Percentiles rank a stretch among this genome's conserved stretches.
Conservation (phyloP, 2,797 vertebrate genomes). For the Rhyacichthys aspro region DNA sequence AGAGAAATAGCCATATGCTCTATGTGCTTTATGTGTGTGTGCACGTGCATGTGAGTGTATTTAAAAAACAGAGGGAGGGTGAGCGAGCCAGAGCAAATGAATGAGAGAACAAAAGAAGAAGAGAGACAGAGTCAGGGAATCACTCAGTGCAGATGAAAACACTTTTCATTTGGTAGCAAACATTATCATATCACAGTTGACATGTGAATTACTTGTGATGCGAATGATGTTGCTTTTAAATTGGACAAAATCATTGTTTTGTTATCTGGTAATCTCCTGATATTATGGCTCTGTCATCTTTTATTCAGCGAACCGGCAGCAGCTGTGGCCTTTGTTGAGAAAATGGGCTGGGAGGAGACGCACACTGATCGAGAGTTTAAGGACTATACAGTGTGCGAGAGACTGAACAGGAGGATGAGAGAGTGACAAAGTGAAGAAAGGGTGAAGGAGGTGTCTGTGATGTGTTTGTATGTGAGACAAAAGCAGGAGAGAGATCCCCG, state of each 20-base stretch:
- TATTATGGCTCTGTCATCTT: conserved; percentile 71
- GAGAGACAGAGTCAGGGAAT: conserved; percentile 40
- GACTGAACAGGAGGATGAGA: conserved; percentile 22
- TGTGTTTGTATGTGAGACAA: conserved; percentile 42
- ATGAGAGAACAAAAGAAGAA: conserved; percentile 39
- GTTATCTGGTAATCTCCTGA: conserved; percentile 70
- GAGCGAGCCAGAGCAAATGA: conserved; percentile 30
- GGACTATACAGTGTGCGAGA: conserved; percentile 9
- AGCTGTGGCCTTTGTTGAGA: conserved; percentile 72
- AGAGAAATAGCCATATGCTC: conserved; percentile 77
- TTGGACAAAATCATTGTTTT: conserved; percentile 71
- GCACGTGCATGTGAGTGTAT: conserved; percentile 13
- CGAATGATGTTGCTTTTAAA: conserved; percentile 58
- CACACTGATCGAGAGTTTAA: conserved; percentile 23
- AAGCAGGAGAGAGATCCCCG: conserved; percentile 41
- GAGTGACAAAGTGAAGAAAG: conserved; percentile 49
- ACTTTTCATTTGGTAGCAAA: conserved; percentile 53
- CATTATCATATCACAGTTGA: conserved; percentile 61
- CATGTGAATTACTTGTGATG: conserved; percentile 54
- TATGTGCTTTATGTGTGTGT: conserved; percentile 44
- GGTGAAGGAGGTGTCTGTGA: conserved; percentile 39
- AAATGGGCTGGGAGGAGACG: conserved; percentile 50
- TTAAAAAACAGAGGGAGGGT: conserved; percentile 11
- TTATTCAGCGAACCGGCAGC: conserved; percentile 70
- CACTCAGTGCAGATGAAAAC: conserved; percentile 53